Evolutionary conservation across 2,888 invertebrate genomes (phyloP).

Genomic region (Melitaea athalia): DNA sequence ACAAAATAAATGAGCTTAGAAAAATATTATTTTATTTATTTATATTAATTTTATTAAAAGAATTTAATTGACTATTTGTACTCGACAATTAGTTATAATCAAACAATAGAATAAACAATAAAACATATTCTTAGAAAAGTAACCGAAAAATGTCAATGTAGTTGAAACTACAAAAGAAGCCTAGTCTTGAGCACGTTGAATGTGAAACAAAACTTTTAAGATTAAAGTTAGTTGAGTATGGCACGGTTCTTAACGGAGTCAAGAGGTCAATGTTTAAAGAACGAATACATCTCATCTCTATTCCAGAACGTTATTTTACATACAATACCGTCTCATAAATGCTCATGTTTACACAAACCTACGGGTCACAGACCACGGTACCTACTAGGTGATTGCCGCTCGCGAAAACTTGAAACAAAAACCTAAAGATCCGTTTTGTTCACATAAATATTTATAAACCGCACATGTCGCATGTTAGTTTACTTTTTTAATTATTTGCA

Average conservation of each 20-base stretch:
- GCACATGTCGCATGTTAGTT: conserved; percentile 44
- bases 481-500: conserved; percentile 37
- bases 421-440: conserved; percentile 48
- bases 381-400: conserved; percentile 40
- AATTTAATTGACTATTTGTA: too few relatives aligned
- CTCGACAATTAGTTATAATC: too few relatives aligned
- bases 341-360: conserved; percentile 66
- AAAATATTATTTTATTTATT: too few relatives aligned
- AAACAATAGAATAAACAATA: too few relatives aligned
- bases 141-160: too few relatives aligned
- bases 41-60: too few relatives aligned
- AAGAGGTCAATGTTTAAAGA: conserved; percentile 63
- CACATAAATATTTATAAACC: conserved; percentile 55
- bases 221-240: conserved; percentile 53
- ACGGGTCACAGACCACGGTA: conserved; percentile 42
- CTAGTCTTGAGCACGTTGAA: neutral
- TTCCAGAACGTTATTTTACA: conserved; percentile 56
- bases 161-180: too few relatives aligned
- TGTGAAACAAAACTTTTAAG: conserved; percentile 42
- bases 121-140: too few relatives aligned
- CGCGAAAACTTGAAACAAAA: conserved; percentile 39
- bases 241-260: conserved; percentile 47
- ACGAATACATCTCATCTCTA: conserved; percentile 65
- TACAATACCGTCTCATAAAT: conserved; percentile 67
- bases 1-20: too few relatives aligned